Evolutionary conservation across 2,113 vertebrate species (phyloP).

Genomic region (Aspidoscelis tigris): DNA sequence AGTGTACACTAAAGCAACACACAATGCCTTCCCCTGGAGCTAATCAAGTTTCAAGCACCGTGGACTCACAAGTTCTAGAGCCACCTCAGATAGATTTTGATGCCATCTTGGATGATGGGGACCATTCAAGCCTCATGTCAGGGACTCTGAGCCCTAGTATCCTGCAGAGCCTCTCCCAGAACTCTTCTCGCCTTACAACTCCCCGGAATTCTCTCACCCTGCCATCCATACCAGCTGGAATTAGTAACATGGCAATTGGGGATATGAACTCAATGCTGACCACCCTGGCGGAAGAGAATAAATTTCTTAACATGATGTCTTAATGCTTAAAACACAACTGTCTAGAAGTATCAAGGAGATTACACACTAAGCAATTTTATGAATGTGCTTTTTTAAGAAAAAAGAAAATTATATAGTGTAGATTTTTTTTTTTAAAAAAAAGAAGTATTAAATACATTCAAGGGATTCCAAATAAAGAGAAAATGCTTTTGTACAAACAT

Average conservation of each 20-base stretch:
- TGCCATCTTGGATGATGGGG: constrained; percentile 94
- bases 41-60: constrained; percentile 95
- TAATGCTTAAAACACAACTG: constrained; percentile 74
- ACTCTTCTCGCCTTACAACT: constrained; percentile 95
- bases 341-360: constrained; percentile 47
- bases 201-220: constrained; percentile 94
- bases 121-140: constrained; percentile 96
- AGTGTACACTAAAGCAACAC: constrained; percentile 69
- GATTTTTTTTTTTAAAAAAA: constrained; percentile 52
- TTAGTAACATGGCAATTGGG: constrained; percentile 98
- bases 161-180: constrained; percentile 95
- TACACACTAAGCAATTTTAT: constrained; percentile 59
- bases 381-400: constrained; percentile 62
- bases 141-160: constrained; percentile 94
- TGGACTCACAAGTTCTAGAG: constrained; percentile 88
- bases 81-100: constrained; percentile 95
- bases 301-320: constrained; percentile 96
- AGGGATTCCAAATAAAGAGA: constrained; percentile 60
- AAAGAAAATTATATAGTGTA: constrained; percentile 45
- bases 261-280: constrained; percentile 99
- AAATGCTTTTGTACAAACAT: constrained; percentile 63
- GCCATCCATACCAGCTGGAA: constrained; percentile 88
- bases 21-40: constrained; percentile 88
- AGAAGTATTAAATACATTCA: constrained; percentile 69
- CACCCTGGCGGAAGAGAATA: constrained; percentile 95